phyloP scores from a whole-genome alignment of 2,888 invertebrate genomes.

The Macrosiphum euphorbiae region DNA sequence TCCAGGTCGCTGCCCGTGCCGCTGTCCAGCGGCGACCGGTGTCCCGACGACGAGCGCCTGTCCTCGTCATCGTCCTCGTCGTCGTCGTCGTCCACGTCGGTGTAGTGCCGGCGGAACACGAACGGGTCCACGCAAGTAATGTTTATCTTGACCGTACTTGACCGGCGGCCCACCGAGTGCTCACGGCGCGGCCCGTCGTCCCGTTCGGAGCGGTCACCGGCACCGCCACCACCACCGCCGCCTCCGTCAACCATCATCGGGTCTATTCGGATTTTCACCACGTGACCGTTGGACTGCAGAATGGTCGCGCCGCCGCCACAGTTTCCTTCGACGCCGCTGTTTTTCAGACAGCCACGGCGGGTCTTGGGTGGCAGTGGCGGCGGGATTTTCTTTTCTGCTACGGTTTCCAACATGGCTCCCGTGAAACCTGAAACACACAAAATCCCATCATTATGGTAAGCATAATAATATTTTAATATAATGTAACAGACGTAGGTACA shows the following conservation, averaged over 20 bases:
- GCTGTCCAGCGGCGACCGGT: slow-evolving; percentile 86
- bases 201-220: slow-evolving; percentile 4
- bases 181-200: slow-evolving; percentile 34
- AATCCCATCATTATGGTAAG: background rate
- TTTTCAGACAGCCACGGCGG: slow-evolving; percentile 70
- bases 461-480: background rate
- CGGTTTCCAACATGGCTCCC: slow-evolving; percentile 44
- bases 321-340: slow-evolving; percentile 8
- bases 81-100: slow-evolving; percentile 58
- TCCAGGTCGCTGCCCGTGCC: slow-evolving; percentile 89
- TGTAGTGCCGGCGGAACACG: slow-evolving; percentile 65
- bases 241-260: slow-evolving; percentile 43
- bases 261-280: slow-evolving; percentile 66
- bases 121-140: slow-evolving; percentile 70
- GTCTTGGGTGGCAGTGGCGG: slow-evolving; percentile 75
- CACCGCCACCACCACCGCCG: background rate
- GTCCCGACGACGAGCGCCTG: slow-evolving; percentile 75
- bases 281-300: slow-evolving; percentile 61
- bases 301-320: slow-evolving; percentile 53
- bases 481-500: no score
- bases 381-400: slow-evolving; percentile 70
- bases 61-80: slow-evolving; percentile 64
- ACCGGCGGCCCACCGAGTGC: slow-evolving; percentile 59
- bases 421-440: slow-evolving; percentile 35
- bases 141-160: slow-evolving; percentile 73